These are phyloP conservation scores for Urosaurus nigricauda DNA, from an alignment of 2,797 vertebrate genomes.

Conservation along the genomic window DNA sequence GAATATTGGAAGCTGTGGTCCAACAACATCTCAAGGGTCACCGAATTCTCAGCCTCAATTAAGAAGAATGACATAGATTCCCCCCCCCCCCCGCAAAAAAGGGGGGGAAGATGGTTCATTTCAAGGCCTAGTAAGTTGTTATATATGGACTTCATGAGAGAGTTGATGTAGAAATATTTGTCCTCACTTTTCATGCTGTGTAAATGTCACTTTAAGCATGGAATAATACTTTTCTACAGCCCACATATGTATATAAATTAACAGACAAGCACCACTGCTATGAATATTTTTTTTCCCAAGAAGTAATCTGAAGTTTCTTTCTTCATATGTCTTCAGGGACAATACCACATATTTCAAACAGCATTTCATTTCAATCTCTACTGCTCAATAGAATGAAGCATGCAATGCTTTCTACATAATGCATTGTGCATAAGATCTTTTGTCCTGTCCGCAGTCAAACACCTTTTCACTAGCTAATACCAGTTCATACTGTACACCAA, in stretches of 20 bases:
- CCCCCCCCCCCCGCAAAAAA: too few relatives aligned
- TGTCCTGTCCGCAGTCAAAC: conserved; percentile 41
- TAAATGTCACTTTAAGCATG: conserved; percentile 8
- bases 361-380: conserved; percentile 24
- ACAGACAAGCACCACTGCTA: conserved; percentile 18
- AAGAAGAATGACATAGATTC: too few relatives aligned
- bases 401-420: neutral
- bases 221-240: neutral
- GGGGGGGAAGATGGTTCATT: neutral
- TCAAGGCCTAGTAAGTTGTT: neutral
- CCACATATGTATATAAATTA: fast-evolving
- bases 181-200: neutral
- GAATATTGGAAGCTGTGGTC: too few relatives aligned
- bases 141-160: neutral
- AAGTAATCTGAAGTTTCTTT: conserved; percentile 31
- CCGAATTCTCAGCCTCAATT: too few relatives aligned
- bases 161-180: neutral
- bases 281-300: neutral
- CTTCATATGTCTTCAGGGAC: conserved; percentile 17
- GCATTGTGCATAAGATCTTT: conserved; percentile 46
- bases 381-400: conserved; percentile 6
- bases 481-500: conserved; percentile 35
- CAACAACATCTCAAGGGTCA: too few relatives aligned
- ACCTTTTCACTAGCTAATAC: conserved; percentile 57
- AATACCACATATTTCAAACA: conserved; percentile 50